phyloP scores from a whole-genome alignment of 1,140 invertebrate species.

The Cheumatopsyche charites region DNA sequence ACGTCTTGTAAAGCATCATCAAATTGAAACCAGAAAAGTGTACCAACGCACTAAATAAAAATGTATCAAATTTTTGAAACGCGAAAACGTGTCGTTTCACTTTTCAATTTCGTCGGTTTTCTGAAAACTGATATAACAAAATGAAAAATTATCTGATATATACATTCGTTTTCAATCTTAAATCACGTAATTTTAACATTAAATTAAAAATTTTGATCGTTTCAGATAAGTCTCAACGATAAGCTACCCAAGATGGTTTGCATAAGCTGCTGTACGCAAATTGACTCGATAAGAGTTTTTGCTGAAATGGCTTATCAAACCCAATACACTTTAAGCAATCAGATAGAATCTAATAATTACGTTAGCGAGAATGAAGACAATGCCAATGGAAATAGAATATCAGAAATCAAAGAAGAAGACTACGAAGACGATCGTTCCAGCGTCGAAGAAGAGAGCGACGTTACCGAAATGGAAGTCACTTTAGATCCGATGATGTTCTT shows the following conservation, averaged over 20 bases:
- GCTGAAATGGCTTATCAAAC: slow-evolving; percentile 56
- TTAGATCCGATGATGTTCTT: slow-evolving; percentile 59
- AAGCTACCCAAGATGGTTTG: slow-evolving; percentile 61
- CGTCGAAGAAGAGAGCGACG: slow-evolving; percentile 48
- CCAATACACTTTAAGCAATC: slow-evolving; percentile 48
- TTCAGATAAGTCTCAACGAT: slow-evolving; percentile 58
- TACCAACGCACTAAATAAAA: no score
- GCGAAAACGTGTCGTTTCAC: no score
- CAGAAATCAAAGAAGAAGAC: slow-evolving; percentile 16
- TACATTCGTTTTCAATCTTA: neutral
- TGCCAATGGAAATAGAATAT: neutral
- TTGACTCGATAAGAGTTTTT: slow-evolving; percentile 59
- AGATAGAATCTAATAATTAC: slow-evolving; percentile 38
- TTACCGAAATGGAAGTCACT: slow-evolving; percentile 57
- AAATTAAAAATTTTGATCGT: slow-evolving; percentile 24
- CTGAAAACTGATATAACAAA: no score
- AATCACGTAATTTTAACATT: neutral
- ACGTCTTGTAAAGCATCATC: no score
- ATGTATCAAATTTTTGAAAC: no score
- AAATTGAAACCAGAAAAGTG: no score
- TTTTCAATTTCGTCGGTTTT: no score
- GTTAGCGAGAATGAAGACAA: slow-evolving; percentile 13
- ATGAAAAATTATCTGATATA: no score
- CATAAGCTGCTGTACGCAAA: slow-evolving; percentile 57
- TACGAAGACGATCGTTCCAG: slow-evolving; percentile 33